Percentiles rank a stretch among this genome's conserved stretches.
phyloP scores from a whole-genome alignment of 1,140 invertebrate genomes.

The Brachionus asplanchnoidis region DNA sequence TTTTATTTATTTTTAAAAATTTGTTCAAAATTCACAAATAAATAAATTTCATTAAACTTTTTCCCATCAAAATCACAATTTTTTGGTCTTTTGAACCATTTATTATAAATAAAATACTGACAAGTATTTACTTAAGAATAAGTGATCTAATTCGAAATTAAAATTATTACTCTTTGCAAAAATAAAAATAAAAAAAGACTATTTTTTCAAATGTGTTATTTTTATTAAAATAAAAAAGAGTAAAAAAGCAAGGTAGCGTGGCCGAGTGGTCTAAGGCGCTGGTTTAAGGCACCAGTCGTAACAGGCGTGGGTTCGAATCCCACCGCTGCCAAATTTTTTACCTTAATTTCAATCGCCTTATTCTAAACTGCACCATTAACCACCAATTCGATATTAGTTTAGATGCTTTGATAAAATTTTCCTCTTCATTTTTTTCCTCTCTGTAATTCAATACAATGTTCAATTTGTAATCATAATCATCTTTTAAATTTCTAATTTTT shows the following conservation, averaged over 20 bases:
- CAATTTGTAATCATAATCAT: neutral
- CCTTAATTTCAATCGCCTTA: neutral
- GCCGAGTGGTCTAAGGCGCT: slow-evolving; percentile 98
- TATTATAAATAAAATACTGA: too few relatives aligned
- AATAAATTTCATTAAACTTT: too few relatives aligned
- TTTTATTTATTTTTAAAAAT: too few relatives aligned
- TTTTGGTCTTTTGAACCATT: too few relatives aligned
- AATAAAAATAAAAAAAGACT: too few relatives aligned
- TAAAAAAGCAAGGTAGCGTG: slow-evolving; percentile 68
- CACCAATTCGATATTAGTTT: slow-evolving; percentile 28
- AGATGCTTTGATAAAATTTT: neutral
- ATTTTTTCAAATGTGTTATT: too few relatives aligned
- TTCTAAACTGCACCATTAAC: neutral
- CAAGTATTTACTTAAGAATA: too few relatives aligned
- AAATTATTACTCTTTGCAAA: too few relatives aligned
- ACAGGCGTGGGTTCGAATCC: slow-evolving; percentile 98
- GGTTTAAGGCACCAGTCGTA: slow-evolving; percentile 98
- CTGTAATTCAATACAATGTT: neutral
- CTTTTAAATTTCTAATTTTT: neutral
- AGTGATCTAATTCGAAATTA: too few relatives aligned
- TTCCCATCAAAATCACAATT: too few relatives aligned
- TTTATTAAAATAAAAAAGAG: neutral
- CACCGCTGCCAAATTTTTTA: slow-evolving; percentile 74
- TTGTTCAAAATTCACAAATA: too few relatives aligned
- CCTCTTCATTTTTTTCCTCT: neutral